Evolutionary conservation across 2,113 vertebrate species (phyloP), one percentile per base, ranked within the genome.

Genomic region (Neopipo cinnamomea): DNA sequence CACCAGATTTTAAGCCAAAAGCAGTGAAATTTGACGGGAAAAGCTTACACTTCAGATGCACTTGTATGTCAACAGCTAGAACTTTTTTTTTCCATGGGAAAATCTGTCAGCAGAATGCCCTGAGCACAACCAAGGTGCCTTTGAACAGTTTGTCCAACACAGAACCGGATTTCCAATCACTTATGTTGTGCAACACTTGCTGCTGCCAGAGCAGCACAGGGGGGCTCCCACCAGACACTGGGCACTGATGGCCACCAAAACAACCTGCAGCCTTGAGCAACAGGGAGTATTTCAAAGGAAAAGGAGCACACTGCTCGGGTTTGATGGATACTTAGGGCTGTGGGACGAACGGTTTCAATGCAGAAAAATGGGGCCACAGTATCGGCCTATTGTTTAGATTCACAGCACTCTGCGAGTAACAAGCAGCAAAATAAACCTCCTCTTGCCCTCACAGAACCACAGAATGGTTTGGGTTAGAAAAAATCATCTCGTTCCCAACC

Each of bases 401-500:
- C 61, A 59, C 35, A 52, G 23, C 27, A 15, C 35, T 52, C 27
- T 13, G 25, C 1, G 9, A 61, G 67, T 30, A 78, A 63, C 35
- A 53, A 86, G 49, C 35, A 75, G 93, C 71, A 95, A 89, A 94
- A 95, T 19, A 89, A 96, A 89, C 52, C 14, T 70, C 63, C 62
- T 58, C 25, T 73, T 88, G 91, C 93, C 85, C 6, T 28, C 59
- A 33, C 5, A 42, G 58, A 35, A 11, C 22, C 47, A 63, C 41
- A 42, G 15, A 41, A 27, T 20, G 27, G 33, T n/a, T 67, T 82
- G 44, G 37, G 14, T 30, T 33, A 33, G 12, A 65, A 21, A 28
- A 67, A 46, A 5, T 28, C 19, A 52, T 5, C 14, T 46, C 10
- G 5, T 82, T 46, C 21, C 17, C 61, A 52, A 14, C 4, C 22